Base-by-base conservation (phyloP, 2,797 vertebrate species). In the Onychomys arenicola region DNA sequence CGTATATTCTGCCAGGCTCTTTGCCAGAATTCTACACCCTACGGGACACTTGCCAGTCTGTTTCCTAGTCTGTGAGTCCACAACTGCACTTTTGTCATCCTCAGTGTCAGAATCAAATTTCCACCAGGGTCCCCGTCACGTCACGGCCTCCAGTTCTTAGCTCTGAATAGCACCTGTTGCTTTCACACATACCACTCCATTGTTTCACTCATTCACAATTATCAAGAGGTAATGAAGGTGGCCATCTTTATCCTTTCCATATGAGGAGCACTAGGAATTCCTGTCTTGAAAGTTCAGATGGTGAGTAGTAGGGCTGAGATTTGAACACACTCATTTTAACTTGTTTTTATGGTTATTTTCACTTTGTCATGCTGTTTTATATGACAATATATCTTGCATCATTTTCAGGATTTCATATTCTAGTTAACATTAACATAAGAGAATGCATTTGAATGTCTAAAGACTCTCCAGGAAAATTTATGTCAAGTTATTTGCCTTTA, bases 401-500 rank as follows among this genome's bases (percentile, higher is more conserved):
- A 11, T n/a, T 85, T 93, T 43, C 32, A 71, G 25, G 71, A 61
- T 63, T 96, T 91, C 40, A 49, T 37, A 40, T 80, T 90, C 59
- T 55, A 82, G 65, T 88, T 90, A 84, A 84, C 34, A 46, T 93
- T 94, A 67, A 13, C 75, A 52, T 63, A 55, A 87, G 82, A 61
- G 19, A 82, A 71, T 92, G 4, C 29, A 75, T 85, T 81, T 94
- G 94, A 77, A 32, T 93, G 77, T 65, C 29, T 83, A 59, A 84
- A 40, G 55, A 63, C 67, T 81, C 55, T 85, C 52, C 34, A 90
- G 37, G 52, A 92, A 93, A 95, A 92, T 19, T 90, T 71, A 34
- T 65, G 11, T 5, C 29, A 75, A 91, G 69, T 69, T 49, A 80
- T 46, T 69, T 90, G 32, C 52, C 37, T 32, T 46, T 77, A 75